Base-by-base conservation (phyloP, 2,113 vertebrate genomes). In the Carlito syrichta region DNA sequence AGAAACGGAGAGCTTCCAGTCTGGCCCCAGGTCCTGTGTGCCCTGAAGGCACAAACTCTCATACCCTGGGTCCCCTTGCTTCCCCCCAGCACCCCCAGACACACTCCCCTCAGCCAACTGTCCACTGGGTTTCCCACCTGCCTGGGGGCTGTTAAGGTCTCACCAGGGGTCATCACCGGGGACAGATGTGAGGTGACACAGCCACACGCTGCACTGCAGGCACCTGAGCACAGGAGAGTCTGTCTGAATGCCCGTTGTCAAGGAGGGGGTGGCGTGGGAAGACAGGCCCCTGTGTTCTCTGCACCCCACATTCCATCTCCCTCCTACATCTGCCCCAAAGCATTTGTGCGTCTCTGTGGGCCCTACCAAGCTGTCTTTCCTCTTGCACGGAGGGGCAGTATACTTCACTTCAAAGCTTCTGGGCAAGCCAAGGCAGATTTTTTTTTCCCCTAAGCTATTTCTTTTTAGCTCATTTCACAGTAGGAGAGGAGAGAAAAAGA, bases 391-490 rank as follows among this genome's bases (percentile, higher is more conserved):
- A 71, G 87, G 62, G 58, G 66, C 20, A 48, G 25, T 50, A 2
- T 25, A 58, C 66, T 13, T 54, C 32, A 40, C n/a, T 73, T 69
- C 52, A 68, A 94, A 96, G 81, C 50, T 79, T 66, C n/a, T 56
- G 0, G 96, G 52, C 50, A 91, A 82, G 86, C 43, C 83, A 93
- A 69, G 66, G 68, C n/a, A 10, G 6, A 45, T 48, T 58, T 66
- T 69, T 54, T 84, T 91, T 2, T 4, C 32, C 30, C 48, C 89
- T 22, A 14, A 92, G 45, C 50, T 48, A 6, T 84, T 94, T 86
- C 43, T 87, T 96, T 91, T 83, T 50, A 95, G 77, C 86, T 91
- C 50, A 19, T 86, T 92, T 95, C 93, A 73, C 77, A 87, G 84
- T 43, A 84, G 91, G 78, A 93, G 60, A 86, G 54, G 45, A 82